Base-by-base conservation (phyloP, 2,113 vertebrate species). In the Gambusia holbrooki region DNA sequence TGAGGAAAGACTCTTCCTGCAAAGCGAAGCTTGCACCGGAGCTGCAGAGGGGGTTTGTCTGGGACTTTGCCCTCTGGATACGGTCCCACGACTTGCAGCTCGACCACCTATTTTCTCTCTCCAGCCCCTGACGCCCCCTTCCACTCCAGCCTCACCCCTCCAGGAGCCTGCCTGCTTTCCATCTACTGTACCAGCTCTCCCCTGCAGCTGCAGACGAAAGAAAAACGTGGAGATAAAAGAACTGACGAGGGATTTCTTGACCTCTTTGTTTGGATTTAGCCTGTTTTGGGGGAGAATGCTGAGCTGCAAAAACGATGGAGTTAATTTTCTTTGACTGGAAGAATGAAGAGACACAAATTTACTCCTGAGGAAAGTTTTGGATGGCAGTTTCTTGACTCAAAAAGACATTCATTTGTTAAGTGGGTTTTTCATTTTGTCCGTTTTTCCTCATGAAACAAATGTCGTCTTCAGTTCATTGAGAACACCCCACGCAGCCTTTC, bases 21-120 rank as follows among this genome's bases (percentile, higher is more conserved):
- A 81, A 77, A 84, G 84, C 85, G 81, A 73, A 69, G 82, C 88
- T 82, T 54, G 77, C 76, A 79, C 85, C 58, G 65, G 81, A 90
- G 89, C 89, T 87, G 80, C 13, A 13, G 40, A 15, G 30, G 81
- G 89, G 88, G 73, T 66, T 84, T 86, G 94, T 95, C 94, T 94
- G 90, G 86, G 88, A 92, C 89, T 93, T 80, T 92, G 92, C 93
- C 93, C 93, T 93, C 90, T 92, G 92, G 93, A 95, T 88, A 90
- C 81, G 84, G 80, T 93, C 89, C 89, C 92, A 87, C 82, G 83
- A 89, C 91, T 92, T 90, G 1, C 79, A 58, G 87, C 81, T 82
- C 81, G 85, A 66, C 83, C 79, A 62, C 69, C 73, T 64, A 58
- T 74, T 54, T 68, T 72, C 66, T 72, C 74, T 35, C 66, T 69